These are phyloP conservation scores for Ctenosaura bakeri DNA, from an alignment of 2,797 vertebrate genomes.

Conservation along the genomic window DNA sequence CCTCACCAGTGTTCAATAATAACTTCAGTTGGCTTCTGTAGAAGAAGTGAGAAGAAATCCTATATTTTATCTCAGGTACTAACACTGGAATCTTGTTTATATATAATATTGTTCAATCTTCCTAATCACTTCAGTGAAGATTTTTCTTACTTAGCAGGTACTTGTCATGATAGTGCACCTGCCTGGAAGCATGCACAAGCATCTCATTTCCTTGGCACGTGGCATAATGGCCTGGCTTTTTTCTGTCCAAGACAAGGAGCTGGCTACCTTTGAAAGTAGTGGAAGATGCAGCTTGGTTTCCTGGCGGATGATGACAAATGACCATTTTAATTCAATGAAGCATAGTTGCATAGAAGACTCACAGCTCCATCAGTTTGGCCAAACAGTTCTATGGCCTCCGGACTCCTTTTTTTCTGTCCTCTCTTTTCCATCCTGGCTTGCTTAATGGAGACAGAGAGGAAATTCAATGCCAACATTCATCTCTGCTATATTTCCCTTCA, in stretches of 20 bases:
- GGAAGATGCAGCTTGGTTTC: not conserved
- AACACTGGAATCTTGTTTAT: not conserved
- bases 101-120: not conserved
- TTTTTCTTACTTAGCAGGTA: not conserved
- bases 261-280: not conserved
- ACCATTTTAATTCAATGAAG: not conserved
- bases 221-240: not conserved
- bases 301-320: conserved; percentile 2
- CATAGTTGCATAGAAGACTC: not conserved
- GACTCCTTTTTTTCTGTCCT: not conserved
- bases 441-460: not conserved
- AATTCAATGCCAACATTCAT: not conserved
- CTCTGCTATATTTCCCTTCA: not conserved
- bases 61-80: too few relatives aligned
- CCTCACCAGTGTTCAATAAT: too few relatives aligned
- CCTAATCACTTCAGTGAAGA: too few relatives aligned
- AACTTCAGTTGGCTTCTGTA: too few relatives aligned
- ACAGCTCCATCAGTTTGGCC: not conserved
- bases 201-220: not conserved
- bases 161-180: not conserved
- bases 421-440: not conserved
- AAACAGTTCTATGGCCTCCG: not conserved
- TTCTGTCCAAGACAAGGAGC: not conserved
- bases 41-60: too few relatives aligned
- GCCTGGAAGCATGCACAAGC: not conserved